Evolutionary conservation across 2,888 invertebrate genomes (phyloP), one percentile per base, ranked within the genome.

Genomic region (Hedychridium roseum): DNA sequence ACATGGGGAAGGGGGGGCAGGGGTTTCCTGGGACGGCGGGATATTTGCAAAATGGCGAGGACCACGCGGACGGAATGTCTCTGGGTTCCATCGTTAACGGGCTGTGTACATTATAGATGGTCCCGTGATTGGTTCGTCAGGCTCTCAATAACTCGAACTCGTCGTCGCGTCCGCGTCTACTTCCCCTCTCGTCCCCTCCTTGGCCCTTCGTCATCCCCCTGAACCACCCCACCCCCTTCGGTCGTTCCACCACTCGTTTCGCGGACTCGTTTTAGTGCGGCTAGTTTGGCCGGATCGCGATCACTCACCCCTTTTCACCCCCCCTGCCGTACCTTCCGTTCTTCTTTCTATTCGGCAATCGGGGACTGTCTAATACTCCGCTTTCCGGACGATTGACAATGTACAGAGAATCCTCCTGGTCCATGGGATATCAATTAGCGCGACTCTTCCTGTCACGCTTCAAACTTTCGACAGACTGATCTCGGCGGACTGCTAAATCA

Each of bases 101-200:
- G 48, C 60, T 62, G 70, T 66, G 67, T 70, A 70, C 70, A 76
- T 76, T 74, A 75, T 74, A 70, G 67, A 72, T 73, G 67, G 64
- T 54, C 54, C 49, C 61, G 67, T 74, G 72, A 74, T 74, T 74
- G 73, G 73, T 70, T 71, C 66, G 66, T 73, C 69, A 69, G 66
- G 53, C 65, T 58, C 68, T 68, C 62, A 67, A 71, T 70, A 73
- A 68, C 59, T 68, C 63, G 46, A 43, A 50, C 59, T 60, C 55
- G 49, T 57, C 50, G 43, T 48, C 49, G 43, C 44, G 50, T 50
- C 43, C 49, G 43, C 51, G 46, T 57, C 55, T 46, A 37, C 50
- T 50, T 44, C 37, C 31, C 46, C 36, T 39, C 31, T 21, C 45
- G 42, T 35, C 39, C 23, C 34, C 15, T 21, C 17, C 32, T 31